Base-by-base conservation (phyloP, 1,140 invertebrate genomes). In the Ephestia elutella region DNA sequence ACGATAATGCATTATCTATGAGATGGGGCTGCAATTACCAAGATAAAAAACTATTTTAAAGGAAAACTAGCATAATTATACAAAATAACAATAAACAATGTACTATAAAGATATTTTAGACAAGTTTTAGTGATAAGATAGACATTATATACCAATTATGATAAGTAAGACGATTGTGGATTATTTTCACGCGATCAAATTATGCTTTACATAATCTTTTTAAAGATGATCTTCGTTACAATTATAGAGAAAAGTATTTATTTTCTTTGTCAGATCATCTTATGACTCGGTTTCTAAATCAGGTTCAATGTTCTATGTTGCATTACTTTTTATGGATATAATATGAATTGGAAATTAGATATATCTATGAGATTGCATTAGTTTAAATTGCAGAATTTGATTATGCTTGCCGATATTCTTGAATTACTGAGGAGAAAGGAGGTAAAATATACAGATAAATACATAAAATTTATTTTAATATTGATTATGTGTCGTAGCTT, bases 1-100 rank as follows among this genome's bases (percentile, higher is more conserved):
- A 38, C 5, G 32, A 38, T 44, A 44, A 44, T 15, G 9, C 30
- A 32, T 32, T 32, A 44, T 44, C n/a, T 44, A 15, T 38, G 57
- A 59, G 38, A 49, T 50, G 57, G 19, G n/a, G 13, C 53, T 54
- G 48, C 38, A 15, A 44, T 17, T 44, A 53, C 10, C 0, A n/a
- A 8, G 10, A 25, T 15, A 53, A 13, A 11, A 13, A 15, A 25
- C 5, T 9, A 53, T 25, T 21, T 53, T 53, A 25, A 53, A 5
- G 13, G 49, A 53, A 25, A 53, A 53, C 5, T 53, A n/a, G 21
- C 20, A 15, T 53, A 20, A 53, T 25, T 28, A 13, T 25, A n/a
- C 11, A 53, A 2, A 53, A 13, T 53, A 53, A 53, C 50, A 53
- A 53, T 53, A 53, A 53, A 53, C 18, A 53, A 25, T 53, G 20